Base-by-base conservation (phyloP, 1,140 invertebrate genomes). In the Heterodera schachtii region DNA sequence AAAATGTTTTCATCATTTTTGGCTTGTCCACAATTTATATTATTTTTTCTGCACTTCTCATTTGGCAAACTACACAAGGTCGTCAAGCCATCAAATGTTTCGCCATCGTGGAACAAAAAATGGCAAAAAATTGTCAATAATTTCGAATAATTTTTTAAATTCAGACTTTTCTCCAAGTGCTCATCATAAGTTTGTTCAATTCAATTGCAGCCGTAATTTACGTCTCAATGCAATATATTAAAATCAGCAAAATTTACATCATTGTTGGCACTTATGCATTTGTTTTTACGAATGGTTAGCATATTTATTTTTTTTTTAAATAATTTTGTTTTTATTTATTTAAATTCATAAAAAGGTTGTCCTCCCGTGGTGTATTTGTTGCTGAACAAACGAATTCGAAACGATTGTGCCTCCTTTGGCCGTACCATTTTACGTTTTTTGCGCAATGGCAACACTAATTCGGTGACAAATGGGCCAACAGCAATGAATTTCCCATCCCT, bases 111-210 rank as follows among this genome's bases (percentile, higher is more conserved):
- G 31, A 64, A 3, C 76, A 78, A 46, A 78, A 78, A 78, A 69
- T 78, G 64, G 76, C 70, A 9, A 9, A 0, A 31, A 60, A 60
- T n/a, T n/a, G n/a, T n/a, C n/a, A n/a, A n/a, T n/a, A n/a, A n/a
- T n/a, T n/a, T n/a, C n/a, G n/a, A n/a, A n/a, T n/a, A n/a, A n/a
- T 82, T 82, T 80, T 46, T 82, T 41, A 80, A 82, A 81, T 80
- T 82, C n/a, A 46, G 46, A 82, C 16, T n/a, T n/a, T n/a, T n/a
- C n/a, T n/a, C n/a, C n/a, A n/a, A n/a, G n/a, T n/a, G n/a, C n/a
- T n/a, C n/a, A 66, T 82, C 19, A 81, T 82, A 3, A 82, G 81
- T 13, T 82, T 82, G 60, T 60, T 81, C 66, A 82, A 82, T 57
- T 80, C 81, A 0, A 73, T 47, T 16, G 64, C 21, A 31, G 46